Percentiles rank a stretch among this genome's conserved stretches.
Conservation (phyloP, 2,888 invertebrate species). For the Nomada fucata region DNA sequence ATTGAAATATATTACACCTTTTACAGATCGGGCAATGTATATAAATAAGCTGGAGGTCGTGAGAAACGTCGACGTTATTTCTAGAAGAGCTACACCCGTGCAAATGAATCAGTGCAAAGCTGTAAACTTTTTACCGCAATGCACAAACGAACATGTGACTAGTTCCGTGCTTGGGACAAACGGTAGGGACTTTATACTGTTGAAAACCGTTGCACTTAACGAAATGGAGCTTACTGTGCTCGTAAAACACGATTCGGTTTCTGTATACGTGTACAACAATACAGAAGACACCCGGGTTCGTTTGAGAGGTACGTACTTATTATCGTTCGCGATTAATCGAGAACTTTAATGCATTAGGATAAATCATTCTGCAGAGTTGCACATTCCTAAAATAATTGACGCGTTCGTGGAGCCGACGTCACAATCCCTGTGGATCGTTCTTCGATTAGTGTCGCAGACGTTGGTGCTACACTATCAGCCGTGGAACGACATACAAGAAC, state of each 20-base stretch:
- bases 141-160: constrained; percentile 19
- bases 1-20: neutral
- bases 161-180: constrained; percentile 27
- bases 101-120: constrained; percentile 44
- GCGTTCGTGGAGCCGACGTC: constrained; percentile 61
- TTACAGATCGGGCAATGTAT: constrained; percentile 69
- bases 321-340: neutral
- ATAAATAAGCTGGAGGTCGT: constrained; percentile 67
- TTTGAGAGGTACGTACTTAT: constrained; percentile 39
- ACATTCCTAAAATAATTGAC: constrained; percentile 66
- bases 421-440: constrained; percentile 73
- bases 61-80: constrained; percentile 32
- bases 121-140: constrained; percentile 34
- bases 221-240: constrained; percentile 43
- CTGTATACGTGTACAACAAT: constrained; percentile 27
- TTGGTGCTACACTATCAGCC: constrained; percentile 73
- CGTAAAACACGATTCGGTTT: constrained; percentile 41
- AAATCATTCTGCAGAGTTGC: constrained; percentile 62
- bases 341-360: neutral
- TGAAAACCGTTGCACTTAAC: constrained; percentile 45
- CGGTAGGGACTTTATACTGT: constrained; percentile 23
- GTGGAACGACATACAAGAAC: constrained; percentile 65
- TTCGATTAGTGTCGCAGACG: constrained; percentile 64
- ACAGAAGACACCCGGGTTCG: neutral
- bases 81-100: neutral